Evolutionary conservation across 2,113 vertebrate genomes (phyloP).

Genomic region (Morone saxatilis): DNA sequence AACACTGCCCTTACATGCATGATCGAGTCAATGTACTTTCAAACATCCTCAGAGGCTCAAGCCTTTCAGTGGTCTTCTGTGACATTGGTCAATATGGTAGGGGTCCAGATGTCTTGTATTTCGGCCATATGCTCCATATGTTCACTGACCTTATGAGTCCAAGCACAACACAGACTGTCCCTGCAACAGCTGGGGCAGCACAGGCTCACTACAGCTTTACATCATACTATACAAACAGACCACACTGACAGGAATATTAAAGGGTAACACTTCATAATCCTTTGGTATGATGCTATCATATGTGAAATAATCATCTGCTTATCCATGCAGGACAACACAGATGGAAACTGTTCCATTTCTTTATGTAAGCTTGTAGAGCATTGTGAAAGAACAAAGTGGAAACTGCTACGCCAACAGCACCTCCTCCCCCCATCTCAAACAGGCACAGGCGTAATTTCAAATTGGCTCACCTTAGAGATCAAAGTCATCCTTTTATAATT

Average conservation of each 20-base stretch:
- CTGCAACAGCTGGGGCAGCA: slow-evolving; percentile 47
- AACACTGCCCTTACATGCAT: not conserved
- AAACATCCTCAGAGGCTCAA: not conserved
- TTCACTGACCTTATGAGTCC: slow-evolving; percentile 50
- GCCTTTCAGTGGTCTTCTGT: slow-evolving; percentile 5
- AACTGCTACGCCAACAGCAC: slow-evolving; percentile 13
- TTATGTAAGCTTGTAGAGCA: not conserved
- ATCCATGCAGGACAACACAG: not conserved
- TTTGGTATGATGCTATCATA: not conserved
- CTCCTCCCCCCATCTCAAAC: slow-evolving; percentile 28
- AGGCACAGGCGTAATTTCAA: slow-evolving; percentile 55
- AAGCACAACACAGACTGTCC: slow-evolving; percentile 29
- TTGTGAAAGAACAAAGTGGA: slow-evolving; percentile 10
- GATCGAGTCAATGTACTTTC: not conserved
- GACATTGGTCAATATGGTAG: slow-evolving; percentile 25
- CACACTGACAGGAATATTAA: slow-evolving; percentile 3
- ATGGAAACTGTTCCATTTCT: slow-evolving; percentile 8
- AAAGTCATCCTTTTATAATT: slow-evolving; percentile 70
- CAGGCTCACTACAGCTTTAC: not conserved
- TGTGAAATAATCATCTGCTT: slow-evolving; percentile 11
- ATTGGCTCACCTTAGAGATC: slow-evolving; percentile 71
- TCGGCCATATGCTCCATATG: slow-evolving; percentile 53
- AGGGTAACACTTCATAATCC: slow-evolving; percentile 4
- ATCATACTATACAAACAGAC: slow-evolving; percentile 21
- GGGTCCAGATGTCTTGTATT: slow-evolving; percentile 57